phyloP scores from a whole-genome alignment of 2,888 invertebrate species.

The Ecdyonurus torrentis region DNA sequence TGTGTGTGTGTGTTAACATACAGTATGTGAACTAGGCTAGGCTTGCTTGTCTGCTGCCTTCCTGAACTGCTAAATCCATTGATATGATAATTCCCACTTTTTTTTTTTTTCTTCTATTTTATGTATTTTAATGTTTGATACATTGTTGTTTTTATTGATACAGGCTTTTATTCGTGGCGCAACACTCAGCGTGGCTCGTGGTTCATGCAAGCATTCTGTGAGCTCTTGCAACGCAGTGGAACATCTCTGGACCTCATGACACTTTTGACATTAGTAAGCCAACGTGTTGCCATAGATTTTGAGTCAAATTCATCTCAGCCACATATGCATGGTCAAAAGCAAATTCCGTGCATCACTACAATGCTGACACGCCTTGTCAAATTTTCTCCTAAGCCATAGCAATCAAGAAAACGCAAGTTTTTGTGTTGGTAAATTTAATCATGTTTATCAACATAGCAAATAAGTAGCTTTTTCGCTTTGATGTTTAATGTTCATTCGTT shows the following conservation, averaged over 20 bases:
- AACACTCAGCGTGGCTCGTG: conserved; percentile 88
- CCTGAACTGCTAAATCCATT: too few relatives aligned
- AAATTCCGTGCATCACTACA: conserved; percentile 80
- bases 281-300: conserved; percentile 75
- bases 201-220: conserved; percentile 87
- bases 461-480: too few relatives aligned
- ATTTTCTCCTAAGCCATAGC: conserved; percentile 30
- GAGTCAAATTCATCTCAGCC: conserved; percentile 71
- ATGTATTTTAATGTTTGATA: too few relatives aligned
- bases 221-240: conserved; percentile 57
- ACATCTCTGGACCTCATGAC: conserved; percentile 64
- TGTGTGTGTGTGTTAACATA: too few relatives aligned
- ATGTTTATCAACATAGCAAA: too few relatives aligned
- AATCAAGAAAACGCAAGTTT: background rate
- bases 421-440: background rate
- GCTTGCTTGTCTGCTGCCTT: too few relatives aligned
- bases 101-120: too few relatives aligned
- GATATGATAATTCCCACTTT: too few relatives aligned
- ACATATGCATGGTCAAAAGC: conserved; percentile 78
- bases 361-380: conserved; percentile 73
- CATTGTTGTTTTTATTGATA: too few relatives aligned
- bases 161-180: conserved; percentile 87
- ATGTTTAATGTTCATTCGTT: too few relatives aligned
- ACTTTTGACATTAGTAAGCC: conserved; percentile 70
- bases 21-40: too few relatives aligned